These are phyloP conservation scores for Osmoderma eremita DNA, from an alignment of 2,888 invertebrate species.

Conservation along the genomic window DNA sequence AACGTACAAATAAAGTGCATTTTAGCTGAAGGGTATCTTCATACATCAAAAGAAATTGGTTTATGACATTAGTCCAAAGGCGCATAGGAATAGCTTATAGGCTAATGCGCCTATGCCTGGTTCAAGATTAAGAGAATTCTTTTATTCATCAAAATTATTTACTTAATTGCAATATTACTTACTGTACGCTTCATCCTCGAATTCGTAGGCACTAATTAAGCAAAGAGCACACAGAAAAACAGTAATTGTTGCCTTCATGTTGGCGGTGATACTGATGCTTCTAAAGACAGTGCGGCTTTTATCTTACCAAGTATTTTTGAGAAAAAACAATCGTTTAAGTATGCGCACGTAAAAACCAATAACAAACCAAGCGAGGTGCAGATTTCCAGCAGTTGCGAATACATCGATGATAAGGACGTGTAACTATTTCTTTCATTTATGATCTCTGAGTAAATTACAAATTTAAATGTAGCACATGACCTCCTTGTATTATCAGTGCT, in stretches of 20 bases:
- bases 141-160: no score
- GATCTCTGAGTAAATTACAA: background rate
- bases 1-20: no score
- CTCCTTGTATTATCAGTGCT: background rate
- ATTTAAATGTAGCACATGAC: background rate
- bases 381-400: conserved; percentile 3
- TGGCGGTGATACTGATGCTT: conserved; percentile 9
- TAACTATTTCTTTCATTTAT: background rate
- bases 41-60: no score
- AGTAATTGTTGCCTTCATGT: conserved; percentile 10
- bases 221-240: background rate
- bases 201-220: background rate
- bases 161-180: conserved; percentile 11
- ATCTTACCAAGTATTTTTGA: background rate
- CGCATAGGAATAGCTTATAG: no score
- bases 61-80: no score
- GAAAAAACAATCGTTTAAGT: background rate
- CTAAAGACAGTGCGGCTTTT: conserved; percentile 7
- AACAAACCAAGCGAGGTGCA: background rate
- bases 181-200: conserved; percentile 19
- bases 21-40: no score
- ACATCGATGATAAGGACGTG: background rate
- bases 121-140: no score
- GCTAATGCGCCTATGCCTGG: no score
- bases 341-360: conserved; percentile 7